A percentile compares a stretch with the other conserved stretches of the same genome.
Evolutionary conservation across 2,797 vertebrate species (phyloP).

Genomic region (Hemibagrus guttatus): DNA sequence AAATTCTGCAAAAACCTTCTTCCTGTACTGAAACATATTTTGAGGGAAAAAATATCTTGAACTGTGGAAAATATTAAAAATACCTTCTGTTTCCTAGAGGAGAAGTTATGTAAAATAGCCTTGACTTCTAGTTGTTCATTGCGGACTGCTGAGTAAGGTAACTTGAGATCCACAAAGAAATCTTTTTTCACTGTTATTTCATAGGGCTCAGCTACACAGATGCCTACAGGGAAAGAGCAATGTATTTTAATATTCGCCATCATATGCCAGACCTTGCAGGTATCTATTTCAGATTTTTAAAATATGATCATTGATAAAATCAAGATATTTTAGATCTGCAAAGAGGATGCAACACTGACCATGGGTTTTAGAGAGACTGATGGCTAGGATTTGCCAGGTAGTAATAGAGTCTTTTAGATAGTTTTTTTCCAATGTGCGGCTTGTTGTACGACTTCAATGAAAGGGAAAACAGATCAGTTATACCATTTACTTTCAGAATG

Average conservation of each 20-base stretch:
- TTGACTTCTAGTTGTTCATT: constrained; percentile 89
- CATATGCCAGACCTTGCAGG: not conserved
- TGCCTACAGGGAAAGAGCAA: constrained; percentile 67
- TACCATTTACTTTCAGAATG: not conserved
- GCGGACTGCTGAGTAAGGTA: constrained; percentile 86
- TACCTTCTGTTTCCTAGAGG: constrained; percentile 31
- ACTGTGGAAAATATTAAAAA: not conserved
- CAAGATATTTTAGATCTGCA: not conserved
- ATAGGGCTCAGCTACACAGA: constrained; percentile 83
- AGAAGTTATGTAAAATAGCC: constrained; percentile 86
- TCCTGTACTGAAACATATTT: not conserved
- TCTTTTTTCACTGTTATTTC: constrained; percentile 80
- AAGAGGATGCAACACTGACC: constrained; percentile 53
- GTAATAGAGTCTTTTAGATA: constrained; percentile 86
- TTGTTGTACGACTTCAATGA: constrained; percentile 42
- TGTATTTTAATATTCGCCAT: not conserved
- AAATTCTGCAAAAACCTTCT: not conserved
- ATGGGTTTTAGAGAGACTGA: constrained; percentile 62
- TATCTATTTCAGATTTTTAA: not conserved
- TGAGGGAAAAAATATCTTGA: not conserved
- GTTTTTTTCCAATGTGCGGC: constrained; percentile 7
- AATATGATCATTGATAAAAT: not conserved
- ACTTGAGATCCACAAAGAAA: constrained; percentile 85
- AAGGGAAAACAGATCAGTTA: not conserved
- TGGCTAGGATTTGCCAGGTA: constrained; percentile 84